A percentile compares a stretch with the other conserved stretches of the same genome.
phyloP scores from a whole-genome alignment of 2,797 vertebrate species.

The Lemur catta region DNA sequence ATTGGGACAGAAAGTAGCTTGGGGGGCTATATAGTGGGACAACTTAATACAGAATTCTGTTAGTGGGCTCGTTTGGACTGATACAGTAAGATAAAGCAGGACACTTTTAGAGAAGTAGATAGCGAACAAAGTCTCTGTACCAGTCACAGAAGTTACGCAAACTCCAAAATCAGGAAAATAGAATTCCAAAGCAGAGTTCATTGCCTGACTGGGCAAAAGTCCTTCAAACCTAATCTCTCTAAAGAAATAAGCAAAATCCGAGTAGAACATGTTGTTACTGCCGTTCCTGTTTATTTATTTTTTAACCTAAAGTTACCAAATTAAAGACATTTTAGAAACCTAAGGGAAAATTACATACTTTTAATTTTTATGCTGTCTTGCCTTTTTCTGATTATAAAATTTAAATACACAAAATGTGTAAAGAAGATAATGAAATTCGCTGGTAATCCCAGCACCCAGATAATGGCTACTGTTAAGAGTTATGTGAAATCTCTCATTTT shows the following conservation, averaged over 20 bases:
- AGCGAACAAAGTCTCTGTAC: background rate
- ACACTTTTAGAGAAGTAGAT: background rate
- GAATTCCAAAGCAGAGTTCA: slow-evolving; percentile 37
- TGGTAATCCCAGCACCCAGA: background rate
- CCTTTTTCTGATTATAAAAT: background rate
- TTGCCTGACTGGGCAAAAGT: background rate
- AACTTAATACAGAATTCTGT: background rate
- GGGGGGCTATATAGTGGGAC: background rate
- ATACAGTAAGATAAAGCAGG: background rate
- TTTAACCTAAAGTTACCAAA: background rate
- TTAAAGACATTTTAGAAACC: background rate
- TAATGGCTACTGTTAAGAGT: background rate
- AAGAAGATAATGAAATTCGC: background rate
- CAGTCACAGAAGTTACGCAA: slow-evolving; percentile 1
- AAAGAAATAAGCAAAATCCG: slow-evolving; percentile 21
- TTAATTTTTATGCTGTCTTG: background rate
- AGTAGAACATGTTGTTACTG: background rate
- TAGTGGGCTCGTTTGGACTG: background rate
- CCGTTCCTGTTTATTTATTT: background rate
- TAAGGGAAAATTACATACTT: background rate
- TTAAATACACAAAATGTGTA: background rate
- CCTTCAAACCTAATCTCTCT: background rate
- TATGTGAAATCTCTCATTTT: background rate
- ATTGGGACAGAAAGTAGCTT: background rate
- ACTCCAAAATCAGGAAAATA: background rate